These are phyloP conservation scores for Cosmopolites sordidus DNA, from an alignment of 2,888 invertebrate species.

Conservation along the genomic window DNA sequence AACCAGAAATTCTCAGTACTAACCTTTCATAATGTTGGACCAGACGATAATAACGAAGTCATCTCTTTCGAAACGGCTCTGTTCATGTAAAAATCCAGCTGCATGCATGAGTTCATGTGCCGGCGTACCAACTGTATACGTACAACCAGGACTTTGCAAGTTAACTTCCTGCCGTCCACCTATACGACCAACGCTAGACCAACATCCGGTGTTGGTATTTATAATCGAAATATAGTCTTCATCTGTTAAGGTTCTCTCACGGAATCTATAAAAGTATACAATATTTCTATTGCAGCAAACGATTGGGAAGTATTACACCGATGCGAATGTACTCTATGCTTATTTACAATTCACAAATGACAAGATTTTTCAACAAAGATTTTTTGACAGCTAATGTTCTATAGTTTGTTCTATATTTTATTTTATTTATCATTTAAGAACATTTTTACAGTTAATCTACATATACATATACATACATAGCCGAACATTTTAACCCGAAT, in stretches of 20 bases:
- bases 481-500: no score
- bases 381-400: no score
- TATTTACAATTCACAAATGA: no score
- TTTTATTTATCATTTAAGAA: no score
- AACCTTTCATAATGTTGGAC: constrained; percentile 64
- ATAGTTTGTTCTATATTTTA: no score
- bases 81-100: constrained; percentile 76
- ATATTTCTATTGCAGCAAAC: no score
- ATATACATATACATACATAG: no score
- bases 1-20: no score
- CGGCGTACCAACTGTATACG: constrained; percentile 67
- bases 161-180: constrained; percentile 58
- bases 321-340: no score
- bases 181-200: constrained; percentile 73
- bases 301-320: no score
- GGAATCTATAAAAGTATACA: constrained; percentile 22
- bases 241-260: constrained; percentile 52
- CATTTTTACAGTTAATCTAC: no score
- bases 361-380: no score
- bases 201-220: constrained; percentile 69
- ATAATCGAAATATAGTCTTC: constrained; percentile 66
- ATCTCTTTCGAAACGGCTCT: constrained; percentile 73
- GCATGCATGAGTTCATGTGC: constrained; percentile 79
- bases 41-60: constrained; percentile 60
- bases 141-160: constrained; percentile 70